phyloP scores from a whole-genome alignment of 2,888 invertebrate species.

The Leptopterna dolabrata region DNA sequence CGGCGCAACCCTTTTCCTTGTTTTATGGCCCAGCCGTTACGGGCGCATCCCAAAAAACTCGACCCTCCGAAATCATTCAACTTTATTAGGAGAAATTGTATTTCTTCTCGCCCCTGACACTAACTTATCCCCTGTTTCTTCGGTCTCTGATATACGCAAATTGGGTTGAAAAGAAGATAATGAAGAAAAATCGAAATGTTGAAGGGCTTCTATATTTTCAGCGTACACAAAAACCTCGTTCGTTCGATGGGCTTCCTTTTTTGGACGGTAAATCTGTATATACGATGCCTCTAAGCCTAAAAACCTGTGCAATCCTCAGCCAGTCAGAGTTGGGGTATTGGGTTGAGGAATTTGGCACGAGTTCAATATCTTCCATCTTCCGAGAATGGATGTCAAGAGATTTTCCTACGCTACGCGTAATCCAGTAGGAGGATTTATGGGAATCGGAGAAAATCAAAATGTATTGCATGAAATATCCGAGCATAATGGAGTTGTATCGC shows the following conservation, averaged over 20 bases:
- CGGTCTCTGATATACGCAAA: not conserved
- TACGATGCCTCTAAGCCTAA: not conserved
- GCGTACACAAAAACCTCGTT: not conserved
- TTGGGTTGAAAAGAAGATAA: not conserved
- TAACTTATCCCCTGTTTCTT: not conserved
- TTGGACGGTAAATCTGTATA: not conserved
- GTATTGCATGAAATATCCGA: too few species aligned
- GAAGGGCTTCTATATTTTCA: not conserved
- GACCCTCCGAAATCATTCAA: not conserved
- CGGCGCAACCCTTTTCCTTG: not conserved
- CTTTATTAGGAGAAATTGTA: not conserved
- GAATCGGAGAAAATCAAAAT: too few species aligned
- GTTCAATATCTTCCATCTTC: not conserved
- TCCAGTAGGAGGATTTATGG: too few species aligned
- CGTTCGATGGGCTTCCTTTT: not conserved
- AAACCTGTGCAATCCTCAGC: not conserved
- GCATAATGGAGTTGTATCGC: too few species aligned
- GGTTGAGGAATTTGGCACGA: not conserved
- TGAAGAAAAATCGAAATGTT: not conserved
- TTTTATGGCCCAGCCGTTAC: not conserved
- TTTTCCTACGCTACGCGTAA: too few species aligned
- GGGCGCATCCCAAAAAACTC: not conserved
- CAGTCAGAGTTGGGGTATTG: not conserved
- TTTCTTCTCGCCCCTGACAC: not conserved
- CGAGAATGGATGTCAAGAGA: not conserved